Evolutionary conservation across 2,113 vertebrate genomes (phyloP).

Genomic region (Cyphomyrus discorhynchus): DNA sequence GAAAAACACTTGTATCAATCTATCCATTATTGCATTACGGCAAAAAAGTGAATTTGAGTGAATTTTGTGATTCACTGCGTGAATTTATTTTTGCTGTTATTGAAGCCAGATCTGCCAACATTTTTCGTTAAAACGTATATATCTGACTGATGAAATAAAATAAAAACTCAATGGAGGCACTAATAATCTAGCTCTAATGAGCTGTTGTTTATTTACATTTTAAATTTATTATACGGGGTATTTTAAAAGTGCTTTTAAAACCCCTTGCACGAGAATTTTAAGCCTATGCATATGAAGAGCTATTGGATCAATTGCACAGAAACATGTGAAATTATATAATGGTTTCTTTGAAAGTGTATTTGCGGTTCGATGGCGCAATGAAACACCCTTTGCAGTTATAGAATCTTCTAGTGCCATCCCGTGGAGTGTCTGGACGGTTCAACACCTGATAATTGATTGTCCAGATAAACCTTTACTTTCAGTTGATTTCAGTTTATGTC

Average conservation of each 20-base stretch:
- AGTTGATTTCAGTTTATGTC: neutral
- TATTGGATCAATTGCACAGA: neutral
- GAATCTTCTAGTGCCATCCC: neutral
- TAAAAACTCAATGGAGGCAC: too few species aligned
- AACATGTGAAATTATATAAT: neutral
- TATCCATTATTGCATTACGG: neutral
- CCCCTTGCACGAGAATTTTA: neutral
- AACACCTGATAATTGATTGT: neutral
- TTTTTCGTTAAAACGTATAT: neutral
- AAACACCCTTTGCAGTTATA: neutral
- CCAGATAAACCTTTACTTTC: neutral
- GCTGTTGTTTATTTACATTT: neutral
- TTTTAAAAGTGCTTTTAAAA: neutral
- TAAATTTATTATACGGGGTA: neutral
- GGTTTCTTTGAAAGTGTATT: neutral
- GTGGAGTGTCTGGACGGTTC: neutral
- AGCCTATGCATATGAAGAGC: neutral
- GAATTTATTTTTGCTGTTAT: neutral
- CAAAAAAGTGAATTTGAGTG: neutral
- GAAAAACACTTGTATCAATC: neutral
- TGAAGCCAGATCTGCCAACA: neutral
- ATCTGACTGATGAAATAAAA: neutral
- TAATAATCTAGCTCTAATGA: too few species aligned
- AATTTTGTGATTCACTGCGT: neutral
- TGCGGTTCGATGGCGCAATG: neutral